Evolutionary conservation across 2,888 invertebrate species (phyloP).

Genomic region (Drosophila nigritarsus): DNA sequence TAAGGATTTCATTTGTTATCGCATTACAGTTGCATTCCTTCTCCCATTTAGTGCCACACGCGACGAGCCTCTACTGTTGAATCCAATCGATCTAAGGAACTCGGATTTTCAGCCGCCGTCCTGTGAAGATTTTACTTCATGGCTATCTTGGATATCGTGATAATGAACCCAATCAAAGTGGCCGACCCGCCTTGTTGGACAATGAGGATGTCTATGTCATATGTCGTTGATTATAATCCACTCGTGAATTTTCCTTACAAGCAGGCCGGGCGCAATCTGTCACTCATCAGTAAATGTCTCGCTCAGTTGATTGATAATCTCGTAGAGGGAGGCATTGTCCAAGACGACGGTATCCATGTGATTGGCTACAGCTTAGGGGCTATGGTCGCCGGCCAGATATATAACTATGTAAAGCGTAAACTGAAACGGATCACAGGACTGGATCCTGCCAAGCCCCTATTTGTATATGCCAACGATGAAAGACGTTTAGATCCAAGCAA

Average conservation of each 20-base stretch:
- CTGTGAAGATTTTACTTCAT: conserved; percentile 87
- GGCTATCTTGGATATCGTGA: conserved; percentile 88
- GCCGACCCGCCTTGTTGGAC: conserved; percentile 87
- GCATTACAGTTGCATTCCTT: neutral
- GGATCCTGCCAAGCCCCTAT: conserved; percentile 89
- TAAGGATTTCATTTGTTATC: neutral
- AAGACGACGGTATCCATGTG: conserved; percentile 86
- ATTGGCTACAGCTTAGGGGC: conserved; percentile 89
- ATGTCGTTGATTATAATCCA: conserved; percentile 87
- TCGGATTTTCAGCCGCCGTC: conserved; percentile 80
- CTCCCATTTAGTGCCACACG: conserved; percentile 64
- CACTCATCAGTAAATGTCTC: conserved; percentile 87
- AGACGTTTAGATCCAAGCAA: conserved; percentile 87
- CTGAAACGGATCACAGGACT: conserved; percentile 87
- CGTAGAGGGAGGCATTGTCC: conserved; percentile 84
- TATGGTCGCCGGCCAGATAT: conserved; percentile 87
- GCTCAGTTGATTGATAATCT: conserved; percentile 87
- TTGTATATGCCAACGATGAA: conserved; percentile 85
- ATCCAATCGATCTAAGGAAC: conserved; percentile 74
- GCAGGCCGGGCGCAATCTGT: conserved; percentile 87
- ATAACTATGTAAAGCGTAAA: conserved; percentile 85
- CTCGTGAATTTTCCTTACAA: conserved; percentile 88
- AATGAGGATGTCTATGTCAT: conserved; percentile 87
- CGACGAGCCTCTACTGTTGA: conserved; percentile 85
- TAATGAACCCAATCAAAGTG: conserved; percentile 87